Base-by-base conservation (phyloP, 2,888 invertebrate species). In the Troglohyphantes excavatus region DNA sequence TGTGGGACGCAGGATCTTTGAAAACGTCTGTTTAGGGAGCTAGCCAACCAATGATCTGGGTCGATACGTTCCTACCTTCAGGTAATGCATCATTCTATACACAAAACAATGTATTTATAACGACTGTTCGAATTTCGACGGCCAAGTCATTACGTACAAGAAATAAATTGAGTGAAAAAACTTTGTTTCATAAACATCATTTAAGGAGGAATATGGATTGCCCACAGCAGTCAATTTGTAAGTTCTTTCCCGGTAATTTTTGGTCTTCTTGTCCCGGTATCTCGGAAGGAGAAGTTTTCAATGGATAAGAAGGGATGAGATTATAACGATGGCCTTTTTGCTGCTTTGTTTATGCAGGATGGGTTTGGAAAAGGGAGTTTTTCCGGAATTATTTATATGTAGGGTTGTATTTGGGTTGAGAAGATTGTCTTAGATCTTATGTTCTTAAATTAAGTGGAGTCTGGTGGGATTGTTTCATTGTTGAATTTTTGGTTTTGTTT, bases 41-140 rank as follows among this genome's bases (percentile, higher is more conserved):
- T 46, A 73, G 27, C 63, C 65, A 88, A 33, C 81, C 81, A 88
- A 88, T 75, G 87, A 79, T 88, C 46, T 39, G 73, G 87, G 87
- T 88, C 87, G 87, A 88, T 88, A 81, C 59, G 53, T 79, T 88
- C 59, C 87, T 81, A 81, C 87, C 87, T 88, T 72, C 33, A 65
- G 87, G 87, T 88, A 88, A 88, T 88, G 43, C 87, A 88, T 88
- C 87, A 72, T 87, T 87, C 72, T 63, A 46, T 87, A 79, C 72
- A 73, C 87, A 81, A 81, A 88, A 88, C 87, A 75, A 88, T 88
- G 73, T 81, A 88, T 88, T 88, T 88, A 88, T 88, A 81, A 81
- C 87, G 72, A 73, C 67, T 72, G 7, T 23, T 53, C 53, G 73
- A 73, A 88, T 81, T 88, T 88, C 39, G 70, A 65, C 27, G 67